Conservation (phyloP, 1,140 invertebrate genomes). For the Centruroides sculpturatus region DNA sequence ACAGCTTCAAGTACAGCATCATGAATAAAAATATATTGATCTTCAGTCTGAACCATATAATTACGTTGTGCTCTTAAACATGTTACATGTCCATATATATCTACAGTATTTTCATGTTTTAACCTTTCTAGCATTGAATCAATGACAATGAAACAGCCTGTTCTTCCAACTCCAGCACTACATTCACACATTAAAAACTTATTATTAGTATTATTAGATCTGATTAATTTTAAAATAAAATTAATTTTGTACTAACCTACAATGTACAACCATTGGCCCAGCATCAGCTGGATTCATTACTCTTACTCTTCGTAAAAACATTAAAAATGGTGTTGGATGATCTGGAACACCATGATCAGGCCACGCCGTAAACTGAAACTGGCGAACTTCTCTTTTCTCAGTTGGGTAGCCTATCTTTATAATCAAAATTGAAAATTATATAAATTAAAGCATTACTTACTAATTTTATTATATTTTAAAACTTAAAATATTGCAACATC, state of each 20-base stretch:
- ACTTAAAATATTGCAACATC: not conserved
- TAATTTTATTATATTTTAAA: not conserved
- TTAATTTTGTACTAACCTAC: conserved; percentile 27
- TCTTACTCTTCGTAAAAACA: conserved; percentile 86
- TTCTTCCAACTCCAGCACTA: conserved; percentile 48
- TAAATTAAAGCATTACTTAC: not conserved
- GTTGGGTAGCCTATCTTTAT: conserved; percentile 27
- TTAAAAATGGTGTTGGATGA: conserved; percentile 94
- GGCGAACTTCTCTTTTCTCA: conserved; percentile 88
- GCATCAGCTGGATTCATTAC: conserved; percentile 71
- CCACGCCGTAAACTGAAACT: conserved; percentile 98
- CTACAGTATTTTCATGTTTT: conserved; percentile 88
- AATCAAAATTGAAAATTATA: not conserved
- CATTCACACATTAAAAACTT: not conserved
- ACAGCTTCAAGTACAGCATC: conserved; percentile 93
- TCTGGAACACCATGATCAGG: conserved; percentile 96
- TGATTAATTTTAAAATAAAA: not conserved
- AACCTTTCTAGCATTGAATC: conserved; percentile 92
- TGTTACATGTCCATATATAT: conserved; percentile 98
- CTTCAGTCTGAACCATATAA: conserved; percentile 96
- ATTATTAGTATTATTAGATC: too few relatives aligned
- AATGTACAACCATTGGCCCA: conserved; percentile 92
- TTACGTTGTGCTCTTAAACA: conserved; percentile 91
- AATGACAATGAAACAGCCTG: conserved; percentile 95
- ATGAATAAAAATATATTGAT: conserved; percentile 99